Base-by-base conservation (phyloP, 1,140 invertebrate genomes). In the Nylanderia fulva region DNA sequence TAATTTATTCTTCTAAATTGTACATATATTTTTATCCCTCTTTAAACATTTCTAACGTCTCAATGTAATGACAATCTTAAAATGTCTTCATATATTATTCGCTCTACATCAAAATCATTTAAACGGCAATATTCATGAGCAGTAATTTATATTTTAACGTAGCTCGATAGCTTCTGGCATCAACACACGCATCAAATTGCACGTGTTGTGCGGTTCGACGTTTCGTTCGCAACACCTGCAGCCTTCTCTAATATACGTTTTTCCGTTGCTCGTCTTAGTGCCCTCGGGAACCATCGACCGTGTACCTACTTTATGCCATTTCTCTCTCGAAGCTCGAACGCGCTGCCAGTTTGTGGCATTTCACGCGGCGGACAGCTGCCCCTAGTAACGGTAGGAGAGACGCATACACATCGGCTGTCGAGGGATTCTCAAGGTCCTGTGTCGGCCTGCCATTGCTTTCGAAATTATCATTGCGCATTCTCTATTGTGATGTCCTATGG, bases 301-400 rank as follows among this genome's bases (percentile, higher is more conserved):
- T 36, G 13, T 61, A 52, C 58, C 48, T 68, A 66, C 68, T 80
- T 85, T 61, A 76, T 68, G 52, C 56, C 80, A 76, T 76, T 76
- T 63, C 42, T 61, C 71, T 61, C 42, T 33, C 36, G 48, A 60
- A 48, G 75, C 84, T 45, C 15, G 42, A 66, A 61, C 42, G 18
- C 58, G 63, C 39, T 82, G 84, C 56, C 54, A 69, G 84, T 89
- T 84, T 74, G 72, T 60, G 76, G 83, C 84, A 82, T 86, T 83
- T 85, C 45, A 54, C 42, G 36, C 76, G 36, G 88, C 84, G 29
- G 85, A 86, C 88, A 90, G 88, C 87, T 89, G 88, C 84, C 85
- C 80, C 63, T 86, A 69, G 87, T 89, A 90, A 90, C 88, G 88
- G 88, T 89, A 79, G 85, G 66, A 72, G 58, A 88, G 71, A 89